Base-by-base conservation (phyloP, 1,140 invertebrate genomes). In the Drosophila persimilis region DNA sequence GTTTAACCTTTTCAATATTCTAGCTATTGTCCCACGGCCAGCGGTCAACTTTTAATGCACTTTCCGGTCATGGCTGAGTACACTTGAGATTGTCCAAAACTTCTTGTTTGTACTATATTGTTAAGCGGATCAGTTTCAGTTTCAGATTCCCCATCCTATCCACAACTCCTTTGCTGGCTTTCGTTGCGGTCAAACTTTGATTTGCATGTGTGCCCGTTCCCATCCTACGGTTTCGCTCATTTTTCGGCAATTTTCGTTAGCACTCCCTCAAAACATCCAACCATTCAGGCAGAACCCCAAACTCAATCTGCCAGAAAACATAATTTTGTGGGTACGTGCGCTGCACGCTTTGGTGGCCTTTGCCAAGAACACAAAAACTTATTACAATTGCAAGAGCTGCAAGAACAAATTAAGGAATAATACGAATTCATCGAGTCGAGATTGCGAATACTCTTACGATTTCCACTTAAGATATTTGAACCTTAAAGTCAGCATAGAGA, bases 51-150 rank as follows among this genome's bases (percentile, higher is more conserved):
- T 66, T 79, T 66, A 63, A 86, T 86, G 81, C 81, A 86, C 70
- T 86, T 78, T 77, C 67, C 77, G 58, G 73, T 70, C 60, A 44
- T 57, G 58, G 35, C 35, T 5, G 35, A 39, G 35, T 39, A 39
- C 35, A 39, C 57, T 60, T 44, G 39, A 63, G 20, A 39, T 35
- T 43, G 22, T 22, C 20, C 9, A 17, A 47, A 53, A 53, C 50
- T 61, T 52, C 44, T 43, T 35, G 15, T 50, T 44, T 48, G 51
- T 45, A 13, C 52, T 54, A 41, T 50, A 51, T 66, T 41, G 52
- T 47, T 86, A 86, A 86, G 77, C 81, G 81, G 81, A 86, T 86
- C 81, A 80, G 62, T 81, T 86, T 65, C 73, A 62, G 48, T 8
- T 13, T 31, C 29, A 31, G 29, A 8, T 31, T 31, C 35, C 35